A percentile compares a stretch with the other conserved stretches of the same genome.
Evolutionary conservation across 2,113 vertebrate genomes (phyloP).

Genomic region (Halichoeres trimaculatus): DNA sequence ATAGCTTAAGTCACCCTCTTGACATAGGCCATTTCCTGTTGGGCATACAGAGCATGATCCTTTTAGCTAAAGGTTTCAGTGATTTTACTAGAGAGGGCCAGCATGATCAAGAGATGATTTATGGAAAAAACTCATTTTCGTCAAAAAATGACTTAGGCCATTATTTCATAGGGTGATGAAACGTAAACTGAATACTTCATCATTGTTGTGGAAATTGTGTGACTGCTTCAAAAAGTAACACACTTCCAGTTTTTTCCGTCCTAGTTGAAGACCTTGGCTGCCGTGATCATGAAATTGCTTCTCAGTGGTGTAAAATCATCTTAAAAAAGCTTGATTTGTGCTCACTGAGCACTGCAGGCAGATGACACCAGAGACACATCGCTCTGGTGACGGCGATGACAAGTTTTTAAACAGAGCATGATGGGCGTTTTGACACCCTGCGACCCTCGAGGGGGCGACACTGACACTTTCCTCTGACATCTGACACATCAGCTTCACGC

Average conservation of each 20-base stretch:
- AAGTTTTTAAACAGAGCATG: conserved; percentile 55
- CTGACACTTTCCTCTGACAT: conserved; percentile 69
- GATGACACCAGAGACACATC: conserved; percentile 32
- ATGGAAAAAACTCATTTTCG: no score
- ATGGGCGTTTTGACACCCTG: conserved; percentile 54
- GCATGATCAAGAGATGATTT: no score
- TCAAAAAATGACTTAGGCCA: no score
- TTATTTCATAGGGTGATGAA: no score
- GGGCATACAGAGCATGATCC: no score
- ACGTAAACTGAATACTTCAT: no score
- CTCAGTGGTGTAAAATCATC: neutral
- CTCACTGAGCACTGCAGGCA: conserved; percentile 18
- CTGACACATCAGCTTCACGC: conserved; percentile 68
- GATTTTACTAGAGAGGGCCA: no score
- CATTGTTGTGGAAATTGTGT: neutral
- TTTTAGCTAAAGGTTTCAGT: no score
- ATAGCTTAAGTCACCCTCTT: no score
- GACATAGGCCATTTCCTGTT: no score
- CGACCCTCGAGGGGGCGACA: conserved; percentile 41
- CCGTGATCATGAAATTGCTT: neutral
- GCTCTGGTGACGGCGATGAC: conserved; percentile 45
- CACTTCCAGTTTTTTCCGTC: neutral
- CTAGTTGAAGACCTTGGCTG: neutral
- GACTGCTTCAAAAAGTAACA: neutral
- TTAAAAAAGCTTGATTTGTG: neutral